A percentile compares a stretch with the other conserved stretches of the same genome.
phyloP scores from a whole-genome alignment of 2,113 vertebrate genomes.

The Grammomys surdaster region DNA sequence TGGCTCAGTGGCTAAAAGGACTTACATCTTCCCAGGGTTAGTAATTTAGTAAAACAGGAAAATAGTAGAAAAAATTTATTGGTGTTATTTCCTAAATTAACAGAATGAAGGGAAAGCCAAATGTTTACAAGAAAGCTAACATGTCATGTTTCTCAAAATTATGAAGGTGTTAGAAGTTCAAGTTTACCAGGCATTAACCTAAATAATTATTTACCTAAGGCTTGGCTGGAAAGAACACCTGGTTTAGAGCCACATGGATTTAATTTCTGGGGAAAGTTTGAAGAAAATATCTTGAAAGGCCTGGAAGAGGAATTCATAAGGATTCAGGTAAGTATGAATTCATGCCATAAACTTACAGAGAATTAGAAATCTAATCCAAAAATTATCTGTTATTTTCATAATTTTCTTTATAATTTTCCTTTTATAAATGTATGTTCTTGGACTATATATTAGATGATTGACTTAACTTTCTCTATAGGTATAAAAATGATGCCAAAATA shows the following conservation, averaged over 20 bases:
- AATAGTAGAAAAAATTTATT: neutral
- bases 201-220: slow-evolving; percentile 84
- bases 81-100: slow-evolving; percentile 42
- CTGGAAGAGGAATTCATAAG: slow-evolving; percentile 90
- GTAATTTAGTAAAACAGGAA: neutral
- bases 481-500: slow-evolving; percentile 3
- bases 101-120: neutral
- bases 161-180: neutral
- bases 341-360: neutral
- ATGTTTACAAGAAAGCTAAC: neutral
- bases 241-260: slow-evolving; percentile 94
- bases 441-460: neutral
- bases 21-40: no score
- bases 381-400: neutral
- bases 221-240: slow-evolving; percentile 98
- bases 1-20: neutral
- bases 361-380: slow-evolving; percentile 36
- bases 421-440: neutral
- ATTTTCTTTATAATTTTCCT: neutral
- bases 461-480: neutral
- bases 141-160: neutral
- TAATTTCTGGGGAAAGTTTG: slow-evolving; percentile 96
- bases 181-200: neutral
- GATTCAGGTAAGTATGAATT: slow-evolving; percentile 89
- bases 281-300: slow-evolving; percentile 92